Evolutionary conservation across 2,888 invertebrate species (phyloP), one percentile per base, ranked within the genome.

Genomic region (Lacanobia oleracea): DNA sequence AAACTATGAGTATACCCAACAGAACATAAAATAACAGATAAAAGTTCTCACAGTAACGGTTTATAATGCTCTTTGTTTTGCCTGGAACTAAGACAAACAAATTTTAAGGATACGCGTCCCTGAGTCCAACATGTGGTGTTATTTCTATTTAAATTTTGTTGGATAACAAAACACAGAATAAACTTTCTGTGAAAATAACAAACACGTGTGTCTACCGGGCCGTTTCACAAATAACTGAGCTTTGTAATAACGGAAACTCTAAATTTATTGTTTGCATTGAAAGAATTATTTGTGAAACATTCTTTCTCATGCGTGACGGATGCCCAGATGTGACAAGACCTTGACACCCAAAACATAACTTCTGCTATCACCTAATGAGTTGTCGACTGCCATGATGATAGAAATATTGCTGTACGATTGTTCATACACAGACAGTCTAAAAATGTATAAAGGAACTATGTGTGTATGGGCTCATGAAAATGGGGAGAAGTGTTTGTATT

Each of bases 51-150:
- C 88, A 88, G 86, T 86, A 82, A 65, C 86, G 82, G 81, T 79
- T 77, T 82, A 63, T 66, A 78, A 78, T 82, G 60, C 23, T 76
- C 84, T 82, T 88, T 90, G 93, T 92, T 93, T 91, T 91, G 87
- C 78, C 87, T 88, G 88, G 88, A 88, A 87, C 87, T 89, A 88
- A 89, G 82, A 87, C 87, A 93, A 94, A 94, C 91, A 92, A 89
- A 89, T 90, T 90, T 90, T 86, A 87, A 89, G 89, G 87, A 89
- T 86, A 85, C 79, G 80, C 83, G 75, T 75, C 82, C 82, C 82
- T 74, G 78, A 84, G 73, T 84, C 84, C 81, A 81, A 87, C 92
- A 93, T 90, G 88, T 93, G 92, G 88, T 91, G 91, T 91, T 92
- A 89, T 92, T 92, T 90, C 88, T 90, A 89, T 88, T 87, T 83